phyloP scores from a whole-genome alignment of 92 coral and sea anemone genomes.

The Zoanthus solanderi region DNA sequence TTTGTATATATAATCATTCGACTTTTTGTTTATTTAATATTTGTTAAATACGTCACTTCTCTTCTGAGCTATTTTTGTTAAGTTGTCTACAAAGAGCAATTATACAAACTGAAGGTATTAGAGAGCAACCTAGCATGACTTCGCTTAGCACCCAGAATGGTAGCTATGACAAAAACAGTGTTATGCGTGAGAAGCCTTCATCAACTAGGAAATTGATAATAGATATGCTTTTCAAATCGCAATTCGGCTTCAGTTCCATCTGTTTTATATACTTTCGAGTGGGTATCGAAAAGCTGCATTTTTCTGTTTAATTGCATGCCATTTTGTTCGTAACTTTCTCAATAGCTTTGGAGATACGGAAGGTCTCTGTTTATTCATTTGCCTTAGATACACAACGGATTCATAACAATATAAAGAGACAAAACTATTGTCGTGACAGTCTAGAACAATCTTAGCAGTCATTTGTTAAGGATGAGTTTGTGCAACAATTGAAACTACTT shows the following conservation, averaged over 20 bases:
- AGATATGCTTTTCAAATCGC: not conserved
- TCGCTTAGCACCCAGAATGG: too few species aligned
- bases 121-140: too few species aligned
- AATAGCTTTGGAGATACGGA: not conserved
- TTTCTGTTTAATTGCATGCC: not conserved
- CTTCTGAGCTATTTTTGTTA: too few species aligned
- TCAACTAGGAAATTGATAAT: not conserved
- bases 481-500: conserved; percentile 16
- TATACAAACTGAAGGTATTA: too few species aligned
- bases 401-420: not conserved
- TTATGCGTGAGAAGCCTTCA: too few species aligned
- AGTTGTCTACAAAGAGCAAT: too few species aligned
- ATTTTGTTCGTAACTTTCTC: not conserved
- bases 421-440: conserved; percentile 1
- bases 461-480: not conserved
- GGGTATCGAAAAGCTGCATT: not conserved
- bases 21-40: too few species aligned
- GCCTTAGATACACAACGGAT: not conserved
- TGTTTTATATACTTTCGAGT: not conserved
- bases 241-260: not conserved
- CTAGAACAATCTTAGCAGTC: not conserved
- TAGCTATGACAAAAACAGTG: too few species aligned
- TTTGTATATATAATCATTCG: not conserved
- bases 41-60: too few species aligned
- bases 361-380: conserved; percentile 7